Evolutionary conservation across 2,113 vertebrate genomes (phyloP).

Genomic region (Tragelaphus imberbis): DNA sequence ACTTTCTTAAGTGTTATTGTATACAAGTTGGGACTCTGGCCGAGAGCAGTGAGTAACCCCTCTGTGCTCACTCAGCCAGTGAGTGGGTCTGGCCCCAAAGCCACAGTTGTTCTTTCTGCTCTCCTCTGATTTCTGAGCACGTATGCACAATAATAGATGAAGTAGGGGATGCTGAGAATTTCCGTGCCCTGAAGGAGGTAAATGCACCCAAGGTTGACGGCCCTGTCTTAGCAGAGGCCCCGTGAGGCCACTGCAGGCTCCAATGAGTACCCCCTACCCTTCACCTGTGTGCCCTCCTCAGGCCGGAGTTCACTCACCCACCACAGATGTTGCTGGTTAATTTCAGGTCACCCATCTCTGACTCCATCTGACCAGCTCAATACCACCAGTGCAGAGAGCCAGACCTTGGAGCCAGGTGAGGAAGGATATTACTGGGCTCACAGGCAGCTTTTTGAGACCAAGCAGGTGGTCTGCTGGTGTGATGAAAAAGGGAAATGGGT

Average conservation of each 20-base stretch:
- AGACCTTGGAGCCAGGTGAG: conserved; percentile 44
- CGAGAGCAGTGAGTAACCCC: neutral
- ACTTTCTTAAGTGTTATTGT: neutral
- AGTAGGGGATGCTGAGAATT: neutral
- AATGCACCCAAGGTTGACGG: neutral
- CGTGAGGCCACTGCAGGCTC: rapidly evolving
- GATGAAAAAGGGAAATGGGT: neutral
- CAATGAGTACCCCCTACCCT: neutral
- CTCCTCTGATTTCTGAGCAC: neutral
- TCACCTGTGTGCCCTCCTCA: neutral
- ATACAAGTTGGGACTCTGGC: neutral
- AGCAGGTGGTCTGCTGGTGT: too few relatives aligned
- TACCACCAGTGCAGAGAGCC: rapidly evolving
- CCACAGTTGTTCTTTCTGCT: neutral
- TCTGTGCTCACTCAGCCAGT: neutral
- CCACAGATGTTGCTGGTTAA: neutral
- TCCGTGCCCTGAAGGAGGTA: neutral
- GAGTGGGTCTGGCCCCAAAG: neutral
- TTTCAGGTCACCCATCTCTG: conserved; percentile 12
- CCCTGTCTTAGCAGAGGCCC: neutral
- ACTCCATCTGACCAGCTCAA: rapidly evolving
- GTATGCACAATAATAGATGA: neutral
- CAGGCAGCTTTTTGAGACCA: neutral
- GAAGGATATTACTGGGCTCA: neutral
- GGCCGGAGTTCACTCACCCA: neutral